Conservation (phyloP, 35 echinoderm and acorn worm species). For the Hemicentrotus pulcherrimus region DNA sequence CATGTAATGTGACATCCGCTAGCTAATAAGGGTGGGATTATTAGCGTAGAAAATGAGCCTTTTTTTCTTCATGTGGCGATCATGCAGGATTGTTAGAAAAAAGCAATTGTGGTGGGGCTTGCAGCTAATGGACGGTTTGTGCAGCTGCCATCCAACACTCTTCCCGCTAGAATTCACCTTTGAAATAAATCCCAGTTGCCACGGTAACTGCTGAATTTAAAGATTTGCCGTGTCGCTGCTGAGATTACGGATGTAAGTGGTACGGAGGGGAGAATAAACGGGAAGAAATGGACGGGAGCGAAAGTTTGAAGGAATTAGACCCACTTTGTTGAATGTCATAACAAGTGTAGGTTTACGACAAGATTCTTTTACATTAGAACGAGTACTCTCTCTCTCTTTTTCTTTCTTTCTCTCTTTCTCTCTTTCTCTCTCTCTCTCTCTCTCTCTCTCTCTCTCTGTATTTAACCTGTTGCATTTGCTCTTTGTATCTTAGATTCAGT, state of each 20-base stretch:
- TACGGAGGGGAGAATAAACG: neutral
- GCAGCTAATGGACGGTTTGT: neutral
- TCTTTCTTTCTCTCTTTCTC: no score
- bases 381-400: neutral
- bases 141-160: neutral
- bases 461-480: no score
- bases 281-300: neutral
- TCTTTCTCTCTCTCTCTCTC: no score
- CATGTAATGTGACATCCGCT: neutral
- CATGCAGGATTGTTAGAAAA: neutral
- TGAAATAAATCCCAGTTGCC: neutral
- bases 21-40: neutral
- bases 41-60: neutral
- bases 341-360: neutral
- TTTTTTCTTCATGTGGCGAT: neutral
- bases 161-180: neutral
- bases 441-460: no score
- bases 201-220: neutral
- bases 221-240: neutral
- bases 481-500: no score
- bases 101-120: neutral
- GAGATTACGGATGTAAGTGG: neutral
- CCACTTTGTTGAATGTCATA: neutral
- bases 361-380: neutral
- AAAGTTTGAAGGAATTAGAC: neutral